A percentile compares a stretch with the other conserved stretches of the same genome.
phyloP scores from a whole-genome alignment of 2,888 invertebrate genomes.

The Mactromeris polynyma region DNA sequence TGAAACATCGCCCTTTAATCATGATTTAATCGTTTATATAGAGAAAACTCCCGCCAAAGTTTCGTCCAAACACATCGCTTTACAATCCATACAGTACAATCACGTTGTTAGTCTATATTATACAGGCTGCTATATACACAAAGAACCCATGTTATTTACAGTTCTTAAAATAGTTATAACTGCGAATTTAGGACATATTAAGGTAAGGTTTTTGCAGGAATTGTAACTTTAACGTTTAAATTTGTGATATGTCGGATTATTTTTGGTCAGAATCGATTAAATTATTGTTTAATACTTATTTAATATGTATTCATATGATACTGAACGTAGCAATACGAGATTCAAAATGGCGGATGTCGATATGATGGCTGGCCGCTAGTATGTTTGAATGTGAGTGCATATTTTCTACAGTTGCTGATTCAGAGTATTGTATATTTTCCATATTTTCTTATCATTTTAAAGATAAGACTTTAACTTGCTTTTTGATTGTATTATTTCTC shows the following conservation, averaged over 20 bases:
- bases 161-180: conserved; percentile 30
- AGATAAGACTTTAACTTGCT: background rate
- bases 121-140: conserved; percentile 36
- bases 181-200: background rate
- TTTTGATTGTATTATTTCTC: background rate
- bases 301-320: conserved; percentile 34
- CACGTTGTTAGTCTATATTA: conserved; percentile 9
- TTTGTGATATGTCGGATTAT: background rate
- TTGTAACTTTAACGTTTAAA: conserved; percentile 21
- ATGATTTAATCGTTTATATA: background rate
- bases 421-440: background rate
- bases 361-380: conserved; percentile 36
- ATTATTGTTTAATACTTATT: conserved; percentile 18
- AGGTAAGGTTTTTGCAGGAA: conserved; percentile 40
- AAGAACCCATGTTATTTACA: conserved; percentile 38
- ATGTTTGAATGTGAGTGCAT: conserved; percentile 17
- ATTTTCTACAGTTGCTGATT: background rate
- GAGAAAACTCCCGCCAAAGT: conserved; percentile 28
- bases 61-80: conserved; percentile 33
- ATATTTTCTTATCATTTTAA: conserved; percentile 20
- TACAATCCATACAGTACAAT: background rate
- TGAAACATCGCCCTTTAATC: background rate
- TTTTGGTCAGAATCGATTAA: background rate
- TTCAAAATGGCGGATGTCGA: conserved; percentile 69
- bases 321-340: conserved; percentile 39